Evolutionary conservation across 2,797 vertebrate species (phyloP), one percentile per base, ranked within the genome.

Genomic region (Brachymystax lenok): DNA sequence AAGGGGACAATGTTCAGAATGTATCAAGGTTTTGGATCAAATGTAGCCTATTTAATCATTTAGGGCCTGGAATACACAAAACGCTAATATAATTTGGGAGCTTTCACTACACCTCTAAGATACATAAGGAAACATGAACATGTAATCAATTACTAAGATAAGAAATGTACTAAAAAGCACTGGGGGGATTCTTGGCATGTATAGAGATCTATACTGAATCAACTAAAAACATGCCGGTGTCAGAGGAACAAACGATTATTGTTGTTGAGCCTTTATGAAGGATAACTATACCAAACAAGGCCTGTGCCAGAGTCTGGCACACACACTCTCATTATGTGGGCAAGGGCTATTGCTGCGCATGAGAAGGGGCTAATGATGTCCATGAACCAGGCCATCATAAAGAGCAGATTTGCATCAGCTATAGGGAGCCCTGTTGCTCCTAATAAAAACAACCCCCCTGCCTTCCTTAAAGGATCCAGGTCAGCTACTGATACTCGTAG

Each of bases 371-470:
- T 87, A 84, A 88, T 88, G 10, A 86, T 86, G 56, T 72, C 74
- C 71, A 78, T 16, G 73, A 78, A 78, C 80, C 70, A 56, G 4
- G 54, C 74, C 61, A 69, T 76, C 79, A 81, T 77, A 73, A 82
- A 69, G 74, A 70, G 76, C 78, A 77, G 75, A 84, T 77, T 73
- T 84, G 75, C 85, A 84, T 82, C 83, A 80, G 82, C 79, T 80
- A 71, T 67, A 66, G 74, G 75, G 83, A 80, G 80, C 75, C 79
- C 74, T 81, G 82, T 71, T 82, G 78, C 79, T 79, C 79, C 82
- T 79, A 79, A 84, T 84, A 86, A 85, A 82, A 85, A 80, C 80
- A 86, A 76, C 56, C 78, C 77, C 40, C 80, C 80, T n/a, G 78
- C 63, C 78, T 63, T 69, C 74, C 73, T 40, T 40, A 56, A 71